Base-by-base conservation (phyloP, 2,888 invertebrate genomes). In the Druceiella hillmani region DNA sequence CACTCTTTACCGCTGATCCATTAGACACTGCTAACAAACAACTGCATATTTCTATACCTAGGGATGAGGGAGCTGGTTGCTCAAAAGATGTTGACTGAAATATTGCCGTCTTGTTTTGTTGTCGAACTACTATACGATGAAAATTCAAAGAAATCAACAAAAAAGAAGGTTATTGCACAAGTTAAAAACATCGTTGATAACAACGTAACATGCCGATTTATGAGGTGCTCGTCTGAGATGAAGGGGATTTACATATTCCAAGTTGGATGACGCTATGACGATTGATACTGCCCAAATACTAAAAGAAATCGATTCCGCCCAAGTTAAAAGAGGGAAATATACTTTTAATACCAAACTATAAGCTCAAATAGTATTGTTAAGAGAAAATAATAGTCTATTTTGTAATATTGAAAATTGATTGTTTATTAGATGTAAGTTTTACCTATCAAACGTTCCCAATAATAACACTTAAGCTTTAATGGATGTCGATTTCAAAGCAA, bases 11-110 rank as follows among this genome's bases (percentile, higher is more conserved):
- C 13, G 20, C 13, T 16, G 20, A 17, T 17, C 20, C 14, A 32
- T 20, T 13, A 13, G 20, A 16, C 32, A 16, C 12, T 32, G 13
- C 17, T 32, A 17, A 32, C 20, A 17, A 17, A 32, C 32, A 17
- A 32, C 17, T 14, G 14, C 14, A 17, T 16, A 13, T 32, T 32
- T 17, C 20, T 32, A 13, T 17, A 17, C 32, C 32, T 32, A 32
- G 20, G 12, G 32, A 32, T 20, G 20, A 17, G 12, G 20, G 17
- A 16, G 32, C 11, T 32, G 32, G 20, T 17, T 32, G 32, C 32
- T 32, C 17, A 13, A 32, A 32, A 17, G 20, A 32, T 32, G 16
- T 31, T 16, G 32, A 32, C 17, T 16, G 20, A 17, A 17, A 17
- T 32, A 16, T 31, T 17, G 9, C 12, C 17, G 13, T 14, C 12